A percentile compares a stretch with the other conserved stretches of the same genome.
Conservation (phyloP, 2,113 vertebrate genomes). For the Echinops telfairi region DNA sequence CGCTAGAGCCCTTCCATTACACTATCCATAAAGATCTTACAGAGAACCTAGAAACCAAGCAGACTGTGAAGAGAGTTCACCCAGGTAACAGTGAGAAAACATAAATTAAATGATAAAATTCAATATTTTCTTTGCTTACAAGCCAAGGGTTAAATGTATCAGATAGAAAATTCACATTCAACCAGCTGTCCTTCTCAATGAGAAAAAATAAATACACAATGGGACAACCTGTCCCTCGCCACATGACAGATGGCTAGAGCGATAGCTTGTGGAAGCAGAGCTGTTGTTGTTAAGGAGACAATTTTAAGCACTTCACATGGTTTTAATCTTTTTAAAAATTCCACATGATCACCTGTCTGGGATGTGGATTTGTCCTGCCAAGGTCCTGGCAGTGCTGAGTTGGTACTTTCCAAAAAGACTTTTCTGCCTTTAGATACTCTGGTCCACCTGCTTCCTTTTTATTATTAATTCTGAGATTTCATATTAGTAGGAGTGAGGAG, state of each 20-base stretch:
- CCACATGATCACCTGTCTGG: conserved; percentile 46
- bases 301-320: conserved; percentile 56
- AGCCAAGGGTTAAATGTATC: conserved; percentile 76
- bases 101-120: conserved; percentile 58
- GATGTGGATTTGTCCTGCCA: conserved; percentile 61
- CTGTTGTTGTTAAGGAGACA: conserved; percentile 65
- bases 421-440: neutral
- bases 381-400: neutral
- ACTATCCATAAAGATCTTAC: neutral
- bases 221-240: conserved; percentile 68
- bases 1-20: neutral
- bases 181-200: conserved; percentile 74
- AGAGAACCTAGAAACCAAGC: neutral
- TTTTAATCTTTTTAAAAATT: conserved; percentile 68
- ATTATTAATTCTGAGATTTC: neutral
- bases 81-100: conserved; percentile 41
- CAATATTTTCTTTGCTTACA: conserved; percentile 61
- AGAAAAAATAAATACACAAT: conserved; percentile 73
- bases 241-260: conserved; percentile 62
- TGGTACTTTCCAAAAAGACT: neutral
- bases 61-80: neutral
- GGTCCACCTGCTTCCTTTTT: neutral
- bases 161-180: conserved; percentile 70
- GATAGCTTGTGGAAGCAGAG: conserved; percentile 44
- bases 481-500: neutral